Base-by-base conservation (phyloP, 2,113 vertebrate species). In the Chionis minor region DNA sequence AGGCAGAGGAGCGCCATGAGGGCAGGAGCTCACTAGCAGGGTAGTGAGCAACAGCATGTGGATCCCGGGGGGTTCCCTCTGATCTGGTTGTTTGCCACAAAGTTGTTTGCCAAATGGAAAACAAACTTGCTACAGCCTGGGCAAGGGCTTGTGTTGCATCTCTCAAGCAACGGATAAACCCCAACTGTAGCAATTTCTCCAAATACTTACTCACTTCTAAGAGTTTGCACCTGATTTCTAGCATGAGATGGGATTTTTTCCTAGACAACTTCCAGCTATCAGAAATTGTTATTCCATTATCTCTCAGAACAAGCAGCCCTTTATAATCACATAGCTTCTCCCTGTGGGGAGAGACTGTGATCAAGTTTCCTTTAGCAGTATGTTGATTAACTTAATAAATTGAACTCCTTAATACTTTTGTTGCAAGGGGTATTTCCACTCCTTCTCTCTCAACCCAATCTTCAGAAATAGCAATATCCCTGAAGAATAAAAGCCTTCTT, bases 301-400 rank as follows among this genome's bases (percentile, higher is more conserved):
- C 67, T 42, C 63, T 83, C 58, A 19, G 38, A 35, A 75, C 30
- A 65, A 77, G 80, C 5, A 80, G 77, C 58, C 77, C 38, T 86
- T 86, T 28, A n/a, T 22, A 69, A 86, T 20, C 67, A 45, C 16
- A 1, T 14, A 73, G 22, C n/a, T 45, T 51, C 81, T 83, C 84
- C 90, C 65, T 10, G 20, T 8, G 52, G 84, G 67, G n/a, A 91
- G 0, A n/a, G 52, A 47, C 72, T 32, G 44, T 1, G 26, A 77
- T 69, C 88, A n/a, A 7, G 17, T 69, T 96, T 59, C 85, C 69
- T 78, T 83, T 1, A 22, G 69, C 69, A 38, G 35, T 33, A 38
- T 61, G 86, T 93, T 90, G 89, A 96, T 90, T 92, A 95, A 91
- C 23, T 90, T 74, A 59, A 73, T 71, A 82, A 92, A 86, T 79